Conservation (phyloP, 2,888 invertebrate species). For the Eremobia ochroleuca region DNA sequence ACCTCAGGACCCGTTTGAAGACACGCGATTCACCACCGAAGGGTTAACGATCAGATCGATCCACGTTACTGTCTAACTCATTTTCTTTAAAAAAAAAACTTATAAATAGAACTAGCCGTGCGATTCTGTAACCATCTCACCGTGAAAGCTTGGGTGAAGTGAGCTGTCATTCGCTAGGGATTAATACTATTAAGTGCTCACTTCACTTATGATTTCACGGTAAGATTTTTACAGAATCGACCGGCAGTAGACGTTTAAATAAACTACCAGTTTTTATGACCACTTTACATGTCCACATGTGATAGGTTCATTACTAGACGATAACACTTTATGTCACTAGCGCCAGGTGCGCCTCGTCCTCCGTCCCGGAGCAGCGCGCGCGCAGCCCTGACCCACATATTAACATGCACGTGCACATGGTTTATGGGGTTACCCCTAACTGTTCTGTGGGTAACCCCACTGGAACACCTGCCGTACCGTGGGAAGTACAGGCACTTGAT, state of each 20-base stretch:
- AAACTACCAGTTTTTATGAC: not conserved
- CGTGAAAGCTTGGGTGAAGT: too few relatives aligned
- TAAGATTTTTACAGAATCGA: too few relatives aligned
- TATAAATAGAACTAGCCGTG: too few relatives aligned
- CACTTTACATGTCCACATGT: conserved; percentile 1
- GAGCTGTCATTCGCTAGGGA: too few relatives aligned
- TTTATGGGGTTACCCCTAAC: conserved; percentile 9
- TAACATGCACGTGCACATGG: not conserved
- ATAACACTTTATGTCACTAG: conserved; percentile 3
- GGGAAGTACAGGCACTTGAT: not conserved
- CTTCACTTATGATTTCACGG: too few relatives aligned
- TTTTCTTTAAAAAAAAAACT: too few relatives aligned
- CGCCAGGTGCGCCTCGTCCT: conserved; percentile 53
- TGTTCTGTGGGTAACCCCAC: conserved; percentile 14
- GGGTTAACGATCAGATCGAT: conserved; percentile 44
- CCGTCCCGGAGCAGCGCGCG: conserved; percentile 19
- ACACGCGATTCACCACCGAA: conserved; percentile 20
- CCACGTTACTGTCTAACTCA: not conserved
- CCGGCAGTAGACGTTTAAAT: not conserved
- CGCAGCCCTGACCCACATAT: conserved; percentile 59
- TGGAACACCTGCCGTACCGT: conserved; percentile 18
- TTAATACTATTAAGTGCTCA: too few relatives aligned
- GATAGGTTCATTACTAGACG: conserved; percentile 19
- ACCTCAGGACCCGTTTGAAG: conserved; percentile 1
- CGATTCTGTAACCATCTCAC: too few relatives aligned